A percentile compares a stretch with the other conserved stretches of the same genome.
Conservation (phyloP, 2,888 invertebrate species). For the Melangyna quadrimaculata region DNA sequence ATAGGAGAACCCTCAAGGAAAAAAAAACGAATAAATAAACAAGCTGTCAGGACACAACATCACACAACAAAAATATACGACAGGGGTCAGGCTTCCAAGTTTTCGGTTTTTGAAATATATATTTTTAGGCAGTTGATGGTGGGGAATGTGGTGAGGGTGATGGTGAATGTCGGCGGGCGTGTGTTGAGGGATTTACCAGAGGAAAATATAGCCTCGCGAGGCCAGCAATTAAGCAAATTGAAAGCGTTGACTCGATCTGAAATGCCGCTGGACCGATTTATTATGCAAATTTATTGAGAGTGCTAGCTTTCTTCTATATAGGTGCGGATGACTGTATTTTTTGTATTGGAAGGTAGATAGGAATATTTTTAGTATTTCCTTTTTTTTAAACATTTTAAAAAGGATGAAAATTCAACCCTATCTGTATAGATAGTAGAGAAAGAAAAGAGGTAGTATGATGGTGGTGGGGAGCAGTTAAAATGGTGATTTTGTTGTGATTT, state of each 20-base stretch:
- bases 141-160: background rate
- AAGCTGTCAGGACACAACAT: slow-evolving; percentile 37
- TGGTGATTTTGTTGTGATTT: slow-evolving; percentile 4
- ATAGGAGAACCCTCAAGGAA: background rate
- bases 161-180: too few species aligned
- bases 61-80: background rate
- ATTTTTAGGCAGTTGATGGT: slow-evolving; percentile 11
- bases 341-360: background rate
- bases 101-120: slow-evolving; percentile 44
- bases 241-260: slow-evolving; percentile 62
- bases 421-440: background rate
- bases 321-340: background rate
- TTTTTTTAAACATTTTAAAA: background rate
- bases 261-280: slow-evolving; percentile 66
- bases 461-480: background rate
- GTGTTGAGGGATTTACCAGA: background rate
- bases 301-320: slow-evolving; percentile 22
- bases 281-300: slow-evolving; percentile 66
- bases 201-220: slow-evolving; percentile 28
- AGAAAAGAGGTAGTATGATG: background rate
- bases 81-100: slow-evolving; percentile 10
- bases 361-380: background rate
- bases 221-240: slow-evolving; percentile 69
- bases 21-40: slow-evolving; percentile 43
- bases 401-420: background rate